phyloP scores from a whole-genome alignment of 2,113 vertebrate genomes.

The Anarrhichthys ocellatus region DNA sequence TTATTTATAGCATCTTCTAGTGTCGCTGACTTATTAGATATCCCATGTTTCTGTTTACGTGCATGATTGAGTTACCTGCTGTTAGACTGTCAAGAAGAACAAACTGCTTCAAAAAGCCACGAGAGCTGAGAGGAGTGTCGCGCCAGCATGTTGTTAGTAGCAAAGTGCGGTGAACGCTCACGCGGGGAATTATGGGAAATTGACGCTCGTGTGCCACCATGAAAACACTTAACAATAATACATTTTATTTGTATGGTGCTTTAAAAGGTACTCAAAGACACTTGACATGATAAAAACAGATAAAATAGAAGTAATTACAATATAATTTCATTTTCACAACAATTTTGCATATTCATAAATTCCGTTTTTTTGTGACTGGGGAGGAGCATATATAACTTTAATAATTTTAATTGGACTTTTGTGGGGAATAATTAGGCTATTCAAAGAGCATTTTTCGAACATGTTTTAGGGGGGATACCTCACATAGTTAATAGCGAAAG shows the following conservation, averaged over 20 bases:
- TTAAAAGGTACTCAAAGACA: no score
- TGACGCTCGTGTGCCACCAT: neutral
- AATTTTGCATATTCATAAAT: neutral
- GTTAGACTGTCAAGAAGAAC: neutral
- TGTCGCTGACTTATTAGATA: neutral
- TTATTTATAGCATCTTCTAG: neutral
- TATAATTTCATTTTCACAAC: neutral
- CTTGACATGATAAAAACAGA: no score
- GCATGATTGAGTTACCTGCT: constrained; percentile 12
- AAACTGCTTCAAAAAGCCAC: neutral
- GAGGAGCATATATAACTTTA: neutral
- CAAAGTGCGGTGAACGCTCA: no score
- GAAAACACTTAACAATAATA: neutral
- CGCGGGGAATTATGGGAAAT: neutral
- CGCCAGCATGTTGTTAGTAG: neutral
- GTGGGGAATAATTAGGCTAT: neutral
- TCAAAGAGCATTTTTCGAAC: neutral
- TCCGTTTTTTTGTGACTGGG: neutral
- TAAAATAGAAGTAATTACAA: no score
- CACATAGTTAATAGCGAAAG: neutral
- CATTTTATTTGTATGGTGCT: no score
- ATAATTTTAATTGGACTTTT: neutral
- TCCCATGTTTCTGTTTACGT: neutral
- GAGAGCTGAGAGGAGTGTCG: no score
- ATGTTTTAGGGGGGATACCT: neutral